These are phyloP conservation scores for Pseudomyrmex pallidus DNA, from an alignment of 1,140 invertebrate genomes.

Conservation along the genomic window DNA sequence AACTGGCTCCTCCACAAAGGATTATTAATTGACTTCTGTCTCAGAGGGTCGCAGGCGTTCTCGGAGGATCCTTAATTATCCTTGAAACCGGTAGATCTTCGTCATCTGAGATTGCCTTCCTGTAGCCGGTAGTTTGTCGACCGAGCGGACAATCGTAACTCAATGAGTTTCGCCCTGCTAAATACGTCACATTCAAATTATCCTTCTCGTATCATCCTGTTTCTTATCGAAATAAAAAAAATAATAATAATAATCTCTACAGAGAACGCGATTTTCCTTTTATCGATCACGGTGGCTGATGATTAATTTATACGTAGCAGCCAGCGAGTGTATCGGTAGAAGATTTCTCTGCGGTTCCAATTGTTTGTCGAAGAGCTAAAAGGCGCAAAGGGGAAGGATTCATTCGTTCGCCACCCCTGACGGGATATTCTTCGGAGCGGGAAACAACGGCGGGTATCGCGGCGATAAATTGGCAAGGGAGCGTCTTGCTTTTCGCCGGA, in stretches of 20 bases:
- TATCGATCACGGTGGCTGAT: too few relatives aligned
- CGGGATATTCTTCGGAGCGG: slow-evolving; percentile 66
- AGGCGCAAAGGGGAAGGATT: slow-evolving; percentile 40
- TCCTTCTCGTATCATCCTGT: too few relatives aligned
- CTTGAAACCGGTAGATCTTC: slow-evolving; percentile 70
- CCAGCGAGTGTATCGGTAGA: not conserved
- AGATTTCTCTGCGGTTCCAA: not conserved
- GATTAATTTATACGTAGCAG: too few relatives aligned
- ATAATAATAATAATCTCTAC: too few relatives aligned
- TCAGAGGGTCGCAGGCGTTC: slow-evolving; percentile 71
- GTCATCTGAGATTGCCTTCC: slow-evolving; percentile 59
- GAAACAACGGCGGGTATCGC: slow-evolving; percentile 63
- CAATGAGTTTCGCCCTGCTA: slow-evolving; percentile 24
- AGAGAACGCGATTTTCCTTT: too few relatives aligned
- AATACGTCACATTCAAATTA: not conserved
- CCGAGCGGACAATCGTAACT: slow-evolving; percentile 47
- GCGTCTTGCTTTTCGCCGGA: slow-evolving; percentile 68
- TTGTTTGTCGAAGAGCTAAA: slow-evolving; percentile 6
- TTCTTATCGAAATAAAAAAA: too few relatives aligned
- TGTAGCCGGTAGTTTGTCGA: slow-evolving; percentile 39
- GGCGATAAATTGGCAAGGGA: slow-evolving; percentile 70
- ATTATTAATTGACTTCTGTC: slow-evolving; percentile 77
- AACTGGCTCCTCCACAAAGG: slow-evolving; percentile 75
- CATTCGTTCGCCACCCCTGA: slow-evolving; percentile 54
- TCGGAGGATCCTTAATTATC: slow-evolving; percentile 73